A percentile compares a stretch with the other conserved stretches of the same genome.
Evolutionary conservation across 2,113 vertebrate species (phyloP).

Genomic region (Rhabdornis inornatus): DNA sequence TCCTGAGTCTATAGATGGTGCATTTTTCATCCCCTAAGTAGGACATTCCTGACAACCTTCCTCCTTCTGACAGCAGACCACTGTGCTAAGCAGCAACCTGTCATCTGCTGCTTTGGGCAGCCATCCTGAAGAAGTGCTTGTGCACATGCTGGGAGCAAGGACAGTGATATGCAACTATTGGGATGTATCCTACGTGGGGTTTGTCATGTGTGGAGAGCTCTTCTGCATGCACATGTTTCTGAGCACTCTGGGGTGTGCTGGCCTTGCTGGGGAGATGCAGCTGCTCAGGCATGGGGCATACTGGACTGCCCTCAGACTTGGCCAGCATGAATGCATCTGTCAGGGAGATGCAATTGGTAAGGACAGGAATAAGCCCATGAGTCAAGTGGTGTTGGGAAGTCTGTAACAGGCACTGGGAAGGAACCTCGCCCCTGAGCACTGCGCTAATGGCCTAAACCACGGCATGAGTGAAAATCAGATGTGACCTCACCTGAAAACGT

Average conservation of each 20-base stretch:
- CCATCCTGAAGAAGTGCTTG: neutral
- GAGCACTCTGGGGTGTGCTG: neutral
- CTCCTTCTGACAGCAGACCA: neutral
- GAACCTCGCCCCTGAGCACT: neutral
- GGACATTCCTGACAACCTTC: neutral
- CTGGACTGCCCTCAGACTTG: neutral
- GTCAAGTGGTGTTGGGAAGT: neutral
- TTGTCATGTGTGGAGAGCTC: neutral
- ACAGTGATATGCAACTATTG: neutral
- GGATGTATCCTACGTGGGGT: accelerated
- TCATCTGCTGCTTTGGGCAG: neutral
- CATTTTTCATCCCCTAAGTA: constrained; percentile 1
- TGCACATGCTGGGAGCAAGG: neutral
- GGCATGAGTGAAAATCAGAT: accelerated
- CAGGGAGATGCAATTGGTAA: neutral
- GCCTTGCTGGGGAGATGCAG: neutral
- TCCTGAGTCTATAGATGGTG: neutral
- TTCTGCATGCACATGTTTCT: accelerated
- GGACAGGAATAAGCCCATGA: accelerated
- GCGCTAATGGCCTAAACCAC: neutral
- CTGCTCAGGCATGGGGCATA: neutral
- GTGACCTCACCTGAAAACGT: neutral
- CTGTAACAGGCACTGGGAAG: neutral
- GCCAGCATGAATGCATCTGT: neutral
- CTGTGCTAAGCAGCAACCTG: neutral